These are phyloP conservation scores for Aurelia sp. DNA, from an alignment of 30 jellyfish, hydroid and myxozoan species.

Conservation along the genomic window DNA sequence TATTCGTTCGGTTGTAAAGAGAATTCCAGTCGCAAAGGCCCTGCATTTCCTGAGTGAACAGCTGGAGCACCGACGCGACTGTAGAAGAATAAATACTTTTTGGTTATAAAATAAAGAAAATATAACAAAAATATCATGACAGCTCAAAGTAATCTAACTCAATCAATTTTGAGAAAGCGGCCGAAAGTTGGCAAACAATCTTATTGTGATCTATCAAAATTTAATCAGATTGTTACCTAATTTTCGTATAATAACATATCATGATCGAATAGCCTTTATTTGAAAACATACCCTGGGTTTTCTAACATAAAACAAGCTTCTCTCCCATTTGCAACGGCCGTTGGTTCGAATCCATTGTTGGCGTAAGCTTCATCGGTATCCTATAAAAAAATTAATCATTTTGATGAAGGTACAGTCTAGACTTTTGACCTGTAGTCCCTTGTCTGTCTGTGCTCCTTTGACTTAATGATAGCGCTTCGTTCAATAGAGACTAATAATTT, in stretches of 20 bases:
- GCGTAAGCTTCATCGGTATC: slow-evolving; percentile 6
- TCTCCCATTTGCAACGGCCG: slow-evolving; percentile 1
- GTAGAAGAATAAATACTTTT: not conserved
- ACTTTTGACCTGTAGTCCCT: too few species aligned
- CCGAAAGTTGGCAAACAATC: too few species aligned
- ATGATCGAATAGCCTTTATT: too few species aligned
- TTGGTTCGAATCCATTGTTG: not conserved
- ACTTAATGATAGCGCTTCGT: too few species aligned
- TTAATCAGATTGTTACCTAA: too few species aligned
- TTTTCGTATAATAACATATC: too few species aligned
- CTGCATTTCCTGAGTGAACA: slow-evolving; percentile 33
- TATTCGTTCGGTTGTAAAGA: slow-evolving; percentile 90
- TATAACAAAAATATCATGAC: too few species aligned
- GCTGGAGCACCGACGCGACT: slow-evolving; percentile 3
- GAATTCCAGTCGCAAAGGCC: slow-evolving; percentile 69
- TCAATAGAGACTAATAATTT: too few species aligned
- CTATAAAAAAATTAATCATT: not conserved
- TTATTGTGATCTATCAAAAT: too few species aligned
- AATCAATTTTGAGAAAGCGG: too few species aligned
- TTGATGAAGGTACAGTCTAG: not conserved
- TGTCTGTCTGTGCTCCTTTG: too few species aligned
- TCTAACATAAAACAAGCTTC: slow-evolving; percentile 9
- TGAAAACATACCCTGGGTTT: not conserved
- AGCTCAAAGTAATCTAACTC: too few species aligned
- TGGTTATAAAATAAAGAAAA: not conserved